Conservation (phyloP, 2,113 vertebrate genomes). For the Polyodon spathula region DNA sequence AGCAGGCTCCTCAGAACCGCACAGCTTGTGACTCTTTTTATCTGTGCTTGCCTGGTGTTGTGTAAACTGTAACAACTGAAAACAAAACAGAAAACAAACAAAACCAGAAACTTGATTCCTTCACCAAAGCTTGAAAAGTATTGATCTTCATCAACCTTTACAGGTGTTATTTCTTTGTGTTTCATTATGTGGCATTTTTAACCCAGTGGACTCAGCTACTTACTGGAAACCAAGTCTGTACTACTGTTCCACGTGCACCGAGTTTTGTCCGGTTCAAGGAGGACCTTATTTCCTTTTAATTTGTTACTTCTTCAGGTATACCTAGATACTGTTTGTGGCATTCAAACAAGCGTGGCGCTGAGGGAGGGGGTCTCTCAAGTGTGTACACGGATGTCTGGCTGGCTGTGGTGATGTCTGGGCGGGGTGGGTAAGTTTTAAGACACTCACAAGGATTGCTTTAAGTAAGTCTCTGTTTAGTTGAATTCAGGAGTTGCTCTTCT, state of each 20-base stretch:
- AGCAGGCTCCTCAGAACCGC: conserved; percentile 3
- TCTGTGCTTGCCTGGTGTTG: background rate
- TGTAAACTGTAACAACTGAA: conserved; percentile 7
- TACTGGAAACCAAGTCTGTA: conserved; percentile 1
- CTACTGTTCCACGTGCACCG: conserved; percentile 11
- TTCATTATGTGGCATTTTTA: too few relatives aligned
- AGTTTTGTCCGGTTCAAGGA: background rate
- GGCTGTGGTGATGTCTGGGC: too few relatives aligned
- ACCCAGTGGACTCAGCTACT: conserved; percentile 4
- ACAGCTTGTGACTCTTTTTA: background rate
- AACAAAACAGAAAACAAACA: conserved; percentile 1
- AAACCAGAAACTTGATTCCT: conserved; percentile 15
- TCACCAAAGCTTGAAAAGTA: conserved; percentile 18
- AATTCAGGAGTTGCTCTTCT: too few relatives aligned
- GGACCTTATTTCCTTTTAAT: background rate
- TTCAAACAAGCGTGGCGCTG: conserved; percentile 1
- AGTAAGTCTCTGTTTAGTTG: too few relatives aligned
- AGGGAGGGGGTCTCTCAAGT: background rate
- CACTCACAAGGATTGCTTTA: too few relatives aligned
- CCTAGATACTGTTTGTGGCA: conserved; percentile 12
- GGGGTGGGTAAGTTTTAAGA: too few relatives aligned
- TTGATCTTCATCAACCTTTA: conserved; percentile 6
- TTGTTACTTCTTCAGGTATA: conserved; percentile 9
- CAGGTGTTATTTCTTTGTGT: too few relatives aligned
- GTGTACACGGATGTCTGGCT: too few relatives aligned